phyloP scores from a whole-genome alignment of 2,888 invertebrate genomes.

The Rhaphigaster nebulosa region DNA sequence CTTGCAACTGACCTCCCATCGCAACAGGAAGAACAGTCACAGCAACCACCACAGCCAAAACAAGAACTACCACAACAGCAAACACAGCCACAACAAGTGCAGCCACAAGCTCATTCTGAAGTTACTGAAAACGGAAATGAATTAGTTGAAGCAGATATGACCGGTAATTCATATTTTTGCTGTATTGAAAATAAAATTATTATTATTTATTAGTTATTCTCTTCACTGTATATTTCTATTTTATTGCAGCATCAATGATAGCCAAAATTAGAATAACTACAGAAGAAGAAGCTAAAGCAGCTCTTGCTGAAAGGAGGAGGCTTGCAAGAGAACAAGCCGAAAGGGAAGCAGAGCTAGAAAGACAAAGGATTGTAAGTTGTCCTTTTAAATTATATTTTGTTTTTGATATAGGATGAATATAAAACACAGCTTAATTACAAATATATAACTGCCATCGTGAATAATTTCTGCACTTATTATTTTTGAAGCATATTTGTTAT shows the following conservation, averaged over 20 bases:
- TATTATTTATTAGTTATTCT: background rate
- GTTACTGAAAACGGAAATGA: conserved; percentile 50
- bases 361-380: conserved; percentile 72
- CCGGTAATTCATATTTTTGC: conserved; percentile 43
- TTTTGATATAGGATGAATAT: background rate
- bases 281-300: conserved; percentile 94
- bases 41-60: background rate
- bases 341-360: conserved; percentile 87
- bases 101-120: conserved; percentile 19
- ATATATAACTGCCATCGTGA: too few relatives aligned
- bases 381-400: background rate
- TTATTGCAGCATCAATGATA: conserved; percentile 75
- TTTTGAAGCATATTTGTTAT: too few relatives aligned
- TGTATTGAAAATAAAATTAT: background rate
- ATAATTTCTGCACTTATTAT: too few relatives aligned
- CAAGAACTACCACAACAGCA: background rate
- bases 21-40: background rate
- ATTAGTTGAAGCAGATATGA: conserved; percentile 61
- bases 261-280: conserved; percentile 83
- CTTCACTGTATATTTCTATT: background rate
- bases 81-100: background rate
- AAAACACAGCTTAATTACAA: background rate
- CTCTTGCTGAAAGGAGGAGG: conserved; percentile 89
- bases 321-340: conserved; percentile 93
- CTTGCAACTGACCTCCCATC: background rate